phyloP scores from a whole-genome alignment of 2,797 vertebrate species.

The Bovichtus variegatus region DNA sequence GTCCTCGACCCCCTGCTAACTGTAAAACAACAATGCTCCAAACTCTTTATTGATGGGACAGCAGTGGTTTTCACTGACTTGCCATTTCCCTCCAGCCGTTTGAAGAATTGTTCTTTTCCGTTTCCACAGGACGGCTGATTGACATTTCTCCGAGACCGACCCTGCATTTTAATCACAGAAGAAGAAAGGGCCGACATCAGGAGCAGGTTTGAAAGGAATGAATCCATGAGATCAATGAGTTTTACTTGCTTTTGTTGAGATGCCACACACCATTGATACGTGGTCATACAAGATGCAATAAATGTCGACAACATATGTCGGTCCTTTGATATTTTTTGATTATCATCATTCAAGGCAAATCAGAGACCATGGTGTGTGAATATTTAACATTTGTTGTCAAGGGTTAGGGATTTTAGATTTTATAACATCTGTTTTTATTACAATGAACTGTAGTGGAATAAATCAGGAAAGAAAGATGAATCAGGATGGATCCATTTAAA shows the following conservation, averaged over 20 bases:
- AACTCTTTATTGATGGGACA: conserved; percentile 84
- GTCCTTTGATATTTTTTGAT: not conserved
- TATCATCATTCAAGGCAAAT: not conserved
- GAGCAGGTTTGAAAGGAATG: conserved; percentile 8
- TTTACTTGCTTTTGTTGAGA: conserved; percentile 6
- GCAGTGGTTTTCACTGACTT: conserved; percentile 81
- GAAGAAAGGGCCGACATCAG: conserved; percentile 16
- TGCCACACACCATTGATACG: not conserved
- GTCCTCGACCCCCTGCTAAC: conserved; percentile 74
- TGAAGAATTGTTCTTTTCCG: conserved; percentile 69
- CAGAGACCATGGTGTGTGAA: not conserved
- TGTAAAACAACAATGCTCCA: conserved; percentile 79
- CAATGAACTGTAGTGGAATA: not conserved
- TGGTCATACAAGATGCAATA: not conserved
- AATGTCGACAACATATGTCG: not conserved
- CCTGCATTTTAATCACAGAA: conserved; percentile 16
- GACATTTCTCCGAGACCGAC: conserved; percentile 49
- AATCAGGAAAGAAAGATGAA: not conserved
- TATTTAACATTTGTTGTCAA: not conserved
- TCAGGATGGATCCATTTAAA: not conserved
- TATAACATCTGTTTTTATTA: no score
- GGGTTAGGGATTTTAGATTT: no score
- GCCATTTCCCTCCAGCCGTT: conserved; percentile 77
- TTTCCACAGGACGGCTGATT: conserved; percentile 64
- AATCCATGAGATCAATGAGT: conserved; percentile 32